Evolutionary conservation across 2,888 invertebrate genomes (phyloP).

Genomic region (Apamea sordens): DNA sequence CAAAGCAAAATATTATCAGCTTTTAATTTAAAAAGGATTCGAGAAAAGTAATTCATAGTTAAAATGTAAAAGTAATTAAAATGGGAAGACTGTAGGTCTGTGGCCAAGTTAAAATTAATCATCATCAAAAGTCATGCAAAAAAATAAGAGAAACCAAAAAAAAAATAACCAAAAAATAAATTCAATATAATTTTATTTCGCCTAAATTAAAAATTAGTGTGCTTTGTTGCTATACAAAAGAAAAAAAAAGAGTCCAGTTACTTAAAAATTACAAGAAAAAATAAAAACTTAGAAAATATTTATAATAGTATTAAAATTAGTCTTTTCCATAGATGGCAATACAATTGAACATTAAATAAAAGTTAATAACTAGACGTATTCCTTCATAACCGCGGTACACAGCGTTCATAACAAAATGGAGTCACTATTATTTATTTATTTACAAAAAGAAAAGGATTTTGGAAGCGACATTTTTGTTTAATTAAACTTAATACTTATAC

Average conservation of each 20-base stretch:
- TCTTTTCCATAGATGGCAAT: constrained; percentile 89
- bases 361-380: constrained; percentile 44
- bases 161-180: constrained; percentile 58
- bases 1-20: too few relatives aligned
- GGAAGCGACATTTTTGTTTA: constrained; percentile 39
- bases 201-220: constrained; percentile 68
- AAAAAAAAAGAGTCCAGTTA: constrained; percentile 65
- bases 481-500: constrained; percentile 35
- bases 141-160: constrained; percentile 2
- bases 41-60: neutral
- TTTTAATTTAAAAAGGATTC: neutral
- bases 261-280: constrained; percentile 67
- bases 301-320: constrained; percentile 83
- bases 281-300: constrained; percentile 77
- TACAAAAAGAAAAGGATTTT: constrained; percentile 40
- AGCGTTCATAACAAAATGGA: constrained; percentile 36
- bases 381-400: constrained; percentile 28
- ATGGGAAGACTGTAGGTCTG: neutral
- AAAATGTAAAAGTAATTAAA: neutral
- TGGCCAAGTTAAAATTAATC: neutral
- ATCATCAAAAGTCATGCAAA: neutral
- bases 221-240: constrained; percentile 66
- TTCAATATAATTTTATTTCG: constrained; percentile 70
- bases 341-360: constrained; percentile 87
- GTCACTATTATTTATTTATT: constrained; percentile 58